Conservation (phyloP, 1,140 invertebrate species). For the Ctenoplectra terminalis region DNA sequence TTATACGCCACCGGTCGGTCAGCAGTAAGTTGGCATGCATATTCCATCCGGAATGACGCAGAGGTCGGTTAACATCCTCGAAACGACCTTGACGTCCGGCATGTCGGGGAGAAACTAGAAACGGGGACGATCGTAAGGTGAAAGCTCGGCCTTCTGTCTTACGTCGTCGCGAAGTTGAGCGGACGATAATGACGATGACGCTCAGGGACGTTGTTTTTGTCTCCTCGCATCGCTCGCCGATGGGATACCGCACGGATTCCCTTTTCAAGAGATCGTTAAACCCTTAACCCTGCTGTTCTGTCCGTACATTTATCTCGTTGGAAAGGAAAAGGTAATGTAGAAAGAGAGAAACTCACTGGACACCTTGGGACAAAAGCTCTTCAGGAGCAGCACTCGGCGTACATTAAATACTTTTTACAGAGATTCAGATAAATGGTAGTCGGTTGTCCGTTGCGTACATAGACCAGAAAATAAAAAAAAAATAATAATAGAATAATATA, state of each 20-base stretch:
- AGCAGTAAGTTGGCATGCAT: slow-evolving; percentile 33
- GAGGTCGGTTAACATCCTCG: slow-evolving; percentile 63
- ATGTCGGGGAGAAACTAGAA: slow-evolving; percentile 40
- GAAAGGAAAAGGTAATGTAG: too few species aligned
- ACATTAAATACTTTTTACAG: too few species aligned
- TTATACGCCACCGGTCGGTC: slow-evolving; percentile 17
- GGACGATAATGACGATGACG: slow-evolving; percentile 44
- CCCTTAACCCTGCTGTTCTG: too few species aligned
- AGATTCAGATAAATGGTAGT: fast-evolving
- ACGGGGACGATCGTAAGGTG: slow-evolving; percentile 62
- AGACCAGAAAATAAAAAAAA: too few species aligned
- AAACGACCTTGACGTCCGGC: slow-evolving; percentile 58
- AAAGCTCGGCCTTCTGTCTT: slow-evolving; percentile 65
- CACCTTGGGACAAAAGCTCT: too few species aligned
- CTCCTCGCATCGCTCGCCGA: neutral
- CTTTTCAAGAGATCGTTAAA: neutral
- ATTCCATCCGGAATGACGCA: slow-evolving; percentile 57
- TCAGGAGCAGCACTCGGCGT: too few species aligned
- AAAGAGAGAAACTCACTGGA: too few species aligned
- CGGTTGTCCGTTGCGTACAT: too few species aligned
- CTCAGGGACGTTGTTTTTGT: slow-evolving; percentile 37
- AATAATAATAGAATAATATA: neutral
- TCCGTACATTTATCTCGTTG: too few species aligned
- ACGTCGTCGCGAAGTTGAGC: slow-evolving; percentile 54
- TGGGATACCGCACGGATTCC: neutral